A percentile compares a stretch with the other conserved stretches of the same genome.
Evolutionary conservation across 1,140 invertebrate genomes (phyloP).

Genomic region (Olivierus martensii): DNA sequence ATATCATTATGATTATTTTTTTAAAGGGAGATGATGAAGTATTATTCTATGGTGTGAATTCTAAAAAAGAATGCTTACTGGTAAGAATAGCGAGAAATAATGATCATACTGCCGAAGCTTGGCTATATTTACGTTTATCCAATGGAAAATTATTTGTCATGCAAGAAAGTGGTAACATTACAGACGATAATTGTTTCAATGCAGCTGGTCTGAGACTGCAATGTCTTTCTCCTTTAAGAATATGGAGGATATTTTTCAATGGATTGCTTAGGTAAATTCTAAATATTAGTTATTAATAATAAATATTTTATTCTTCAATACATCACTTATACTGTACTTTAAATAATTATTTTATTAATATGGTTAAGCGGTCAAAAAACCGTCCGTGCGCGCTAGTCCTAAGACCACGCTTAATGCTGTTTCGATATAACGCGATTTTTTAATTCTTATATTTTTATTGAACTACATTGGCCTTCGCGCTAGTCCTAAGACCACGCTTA

Average conservation of each 20-base stretch:
- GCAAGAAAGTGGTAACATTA: background rate
- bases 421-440: too few species aligned
- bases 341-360: too few species aligned
- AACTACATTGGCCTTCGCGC: too few species aligned
- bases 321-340: too few species aligned
- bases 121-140: slow-evolving; percentile 2
- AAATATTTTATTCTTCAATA: too few species aligned
- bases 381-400: too few species aligned
- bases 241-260: background rate
- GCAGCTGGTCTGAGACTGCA: background rate
- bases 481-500: too few species aligned
- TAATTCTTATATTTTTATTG: too few species aligned
- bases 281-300: too few species aligned
- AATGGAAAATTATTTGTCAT: slow-evolving; percentile 1
- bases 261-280: background rate
- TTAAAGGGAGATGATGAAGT: slow-evolving; percentile 6
- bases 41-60: slow-evolving; percentile 6
- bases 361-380: too few species aligned
- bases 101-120: slow-evolving; percentile 1
- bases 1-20: too few species aligned
- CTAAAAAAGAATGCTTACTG: slow-evolving; percentile 3
- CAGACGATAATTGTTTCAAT: background rate
- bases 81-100: background rate
- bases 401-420: too few species aligned
- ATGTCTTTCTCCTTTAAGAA: background rate